These are phyloP conservation scores for Chascanopsetta lugubris DNA, from an alignment of 2,113 vertebrate species.

Conservation along the genomic window DNA sequence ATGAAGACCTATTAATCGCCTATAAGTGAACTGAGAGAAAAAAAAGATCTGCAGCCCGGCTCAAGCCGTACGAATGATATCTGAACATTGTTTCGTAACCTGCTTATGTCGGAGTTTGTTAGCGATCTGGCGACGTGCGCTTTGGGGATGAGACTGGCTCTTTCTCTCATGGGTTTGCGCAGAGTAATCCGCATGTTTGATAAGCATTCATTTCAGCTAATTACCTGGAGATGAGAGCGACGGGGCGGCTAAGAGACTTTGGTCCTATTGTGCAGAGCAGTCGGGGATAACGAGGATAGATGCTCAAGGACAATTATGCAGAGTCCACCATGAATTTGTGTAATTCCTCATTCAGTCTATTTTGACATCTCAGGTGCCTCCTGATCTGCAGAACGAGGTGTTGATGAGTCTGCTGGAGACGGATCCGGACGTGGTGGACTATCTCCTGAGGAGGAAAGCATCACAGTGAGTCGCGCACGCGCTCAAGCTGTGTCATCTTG, in stretches of 20 bases:
- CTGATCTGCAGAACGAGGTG: conserved; percentile 95
- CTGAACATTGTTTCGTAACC: conserved; percentile 44
- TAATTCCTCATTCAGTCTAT: neutral
- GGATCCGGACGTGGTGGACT: conserved; percentile 95
- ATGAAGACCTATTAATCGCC: conserved; percentile 47
- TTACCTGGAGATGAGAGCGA: conserved; percentile 6
- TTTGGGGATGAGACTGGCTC: neutral
- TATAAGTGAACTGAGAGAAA: conserved; percentile 24
- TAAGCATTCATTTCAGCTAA: neutral
- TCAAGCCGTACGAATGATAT: conserved; percentile 35
- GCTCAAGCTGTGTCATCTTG: fast-evolving
- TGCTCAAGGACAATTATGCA: neutral
- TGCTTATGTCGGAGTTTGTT: conserved; percentile 26
- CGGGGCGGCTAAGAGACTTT: neutral
- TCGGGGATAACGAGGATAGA: neutral
- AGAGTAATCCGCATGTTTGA: conserved; percentile 6
- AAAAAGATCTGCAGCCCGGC: conserved; percentile 15
- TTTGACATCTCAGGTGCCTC: conserved; percentile 83
- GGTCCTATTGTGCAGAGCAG: neutral
- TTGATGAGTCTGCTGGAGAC: conserved; percentile 93
- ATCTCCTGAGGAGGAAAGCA: conserved; percentile 92
- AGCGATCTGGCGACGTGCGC: neutral
- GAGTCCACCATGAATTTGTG: neutral
- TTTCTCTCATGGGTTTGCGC: neutral
- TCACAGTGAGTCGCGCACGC: conserved; percentile 84